Conservation (phyloP, 2,113 vertebrate genomes). For the Podiceps cristatus region DNA sequence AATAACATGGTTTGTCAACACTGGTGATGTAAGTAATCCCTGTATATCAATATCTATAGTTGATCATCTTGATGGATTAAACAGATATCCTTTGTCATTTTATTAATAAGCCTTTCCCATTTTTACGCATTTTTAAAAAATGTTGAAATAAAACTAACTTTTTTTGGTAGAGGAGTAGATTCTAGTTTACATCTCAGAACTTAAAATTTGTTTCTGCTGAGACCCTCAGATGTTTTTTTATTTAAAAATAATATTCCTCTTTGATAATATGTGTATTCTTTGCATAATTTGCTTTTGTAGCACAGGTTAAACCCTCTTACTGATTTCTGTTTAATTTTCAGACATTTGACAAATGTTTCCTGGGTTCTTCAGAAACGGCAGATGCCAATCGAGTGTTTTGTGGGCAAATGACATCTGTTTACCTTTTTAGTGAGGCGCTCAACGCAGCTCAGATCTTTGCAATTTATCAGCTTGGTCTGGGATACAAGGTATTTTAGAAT, state of each 20-base stretch:
- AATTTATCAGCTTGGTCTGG: slow-evolving; percentile 95
- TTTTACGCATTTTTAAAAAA: neutral
- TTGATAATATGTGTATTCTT: neutral
- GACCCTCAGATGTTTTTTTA: neutral
- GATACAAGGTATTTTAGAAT: slow-evolving; percentile 88
- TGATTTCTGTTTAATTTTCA: slow-evolving; percentile 65
- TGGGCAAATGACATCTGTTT: slow-evolving; percentile 97
- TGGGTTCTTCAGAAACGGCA: slow-evolving; percentile 96
- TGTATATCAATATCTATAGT: fast-evolving
- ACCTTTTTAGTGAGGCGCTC: slow-evolving; percentile 95
- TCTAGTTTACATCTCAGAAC: neutral
- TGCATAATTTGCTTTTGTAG: neutral
- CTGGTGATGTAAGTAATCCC: slow-evolving; percentile 90
- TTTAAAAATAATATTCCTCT: neutral
- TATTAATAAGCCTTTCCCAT: neutral
- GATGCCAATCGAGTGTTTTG: slow-evolving; percentile 96
- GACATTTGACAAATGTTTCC: slow-evolving; percentile 99
- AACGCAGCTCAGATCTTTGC: slow-evolving; percentile 97
- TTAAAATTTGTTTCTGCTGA: neutral
- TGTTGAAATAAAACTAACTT: neutral
- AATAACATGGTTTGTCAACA: slow-evolving; percentile 97
- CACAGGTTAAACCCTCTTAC: neutral
- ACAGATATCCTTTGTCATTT: neutral
- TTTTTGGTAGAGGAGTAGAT: neutral
- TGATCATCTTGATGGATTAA: neutral